Evolutionary conservation across 2,888 invertebrate species (phyloP), one percentile per base, ranked within the genome.

Genomic region (Apodemia mormo): DNA sequence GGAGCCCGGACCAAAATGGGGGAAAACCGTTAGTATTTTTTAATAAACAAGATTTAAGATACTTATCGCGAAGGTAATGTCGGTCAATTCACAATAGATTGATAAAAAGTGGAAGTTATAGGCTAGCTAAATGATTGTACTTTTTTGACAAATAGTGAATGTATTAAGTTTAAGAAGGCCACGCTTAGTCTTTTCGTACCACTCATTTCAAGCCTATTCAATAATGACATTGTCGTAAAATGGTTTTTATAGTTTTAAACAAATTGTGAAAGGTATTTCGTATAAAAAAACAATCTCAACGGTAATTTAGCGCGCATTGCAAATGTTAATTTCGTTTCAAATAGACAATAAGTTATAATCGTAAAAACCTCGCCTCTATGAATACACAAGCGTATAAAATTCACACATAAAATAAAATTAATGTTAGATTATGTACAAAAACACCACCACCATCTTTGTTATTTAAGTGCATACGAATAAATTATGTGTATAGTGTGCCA

Each of bases 361-460:
- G 40, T 66, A 37, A 72, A 67, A 72, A 66, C 76, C 78, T 85
- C 85, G 82, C 79, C 86, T 88, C 85, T 82, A 80, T 84, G 81
- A 75, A 80, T 85, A 86, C 79, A 88, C 85, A 87, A 88, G 82
- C 81, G 75, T 77, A 77, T 74, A 77, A 73, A 80, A 82, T 82
- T 80, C 84, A 77, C 77, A 68, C 64, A 75, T 66, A 73, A 66
- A 65, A 72, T 80, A 81, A 81, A 76, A 70, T 68, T 79, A 49
- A 75, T 65, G 73, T 64, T 69, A 69, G 70, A 75, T 72, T 72
- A 75, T 78, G 69, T 76, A 78, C 75, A 78, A 75, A 70, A 71
- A 68, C 67, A 77, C 77, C 79, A 86, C 90, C 92, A 87, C 83
- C 90, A 90, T 88, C 89, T 83, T 74, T 82, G 85, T 89, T 89